Evolutionary conservation across 2,888 invertebrate genomes (phyloP).

Genomic region (Rhagophthalmus giganteus): DNA sequence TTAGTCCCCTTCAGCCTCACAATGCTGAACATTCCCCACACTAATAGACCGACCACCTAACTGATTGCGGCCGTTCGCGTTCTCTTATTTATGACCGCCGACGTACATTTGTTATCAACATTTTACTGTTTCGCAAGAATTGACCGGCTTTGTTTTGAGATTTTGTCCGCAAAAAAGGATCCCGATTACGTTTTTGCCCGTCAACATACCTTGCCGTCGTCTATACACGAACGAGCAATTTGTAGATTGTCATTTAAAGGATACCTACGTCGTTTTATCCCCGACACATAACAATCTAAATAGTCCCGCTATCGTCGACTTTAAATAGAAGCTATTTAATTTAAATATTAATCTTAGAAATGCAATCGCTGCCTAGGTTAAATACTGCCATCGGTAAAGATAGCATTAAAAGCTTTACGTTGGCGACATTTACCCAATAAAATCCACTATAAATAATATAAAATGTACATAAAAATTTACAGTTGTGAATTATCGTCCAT

Average conservation of each 20-base stretch:
- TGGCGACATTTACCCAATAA: neutral
- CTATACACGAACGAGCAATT: too few species aligned
- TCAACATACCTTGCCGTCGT: conserved; percentile 6
- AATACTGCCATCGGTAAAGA: too few species aligned
- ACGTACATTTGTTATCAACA: conserved; percentile 46
- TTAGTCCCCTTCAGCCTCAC: conserved; percentile 51
- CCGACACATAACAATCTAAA: too few species aligned
- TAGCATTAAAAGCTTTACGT: too few species aligned
- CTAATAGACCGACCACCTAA: conserved; percentile 54
- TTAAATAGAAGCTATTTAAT: too few species aligned
- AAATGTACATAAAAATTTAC: conserved; percentile 6
- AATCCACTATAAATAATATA: conserved; percentile 4
- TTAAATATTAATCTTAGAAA: too few species aligned
- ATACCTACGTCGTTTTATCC: too few species aligned
- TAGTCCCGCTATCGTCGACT: too few species aligned
- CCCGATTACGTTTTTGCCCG: conserved; percentile 10
- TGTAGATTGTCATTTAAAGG: too few species aligned
- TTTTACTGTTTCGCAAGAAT: conserved; percentile 32
- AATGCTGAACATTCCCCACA: conserved; percentile 52
- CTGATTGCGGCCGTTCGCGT: conserved; percentile 52
- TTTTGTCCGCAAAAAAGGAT: conserved; percentile 21
- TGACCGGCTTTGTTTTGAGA: conserved; percentile 28
- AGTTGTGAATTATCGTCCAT: conserved; percentile 3
- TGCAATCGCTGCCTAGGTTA: too few species aligned
- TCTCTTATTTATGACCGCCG: conserved; percentile 49